Conservation (phyloP, 2,888 invertebrate species). For the Ectemnius cavifrons region DNA sequence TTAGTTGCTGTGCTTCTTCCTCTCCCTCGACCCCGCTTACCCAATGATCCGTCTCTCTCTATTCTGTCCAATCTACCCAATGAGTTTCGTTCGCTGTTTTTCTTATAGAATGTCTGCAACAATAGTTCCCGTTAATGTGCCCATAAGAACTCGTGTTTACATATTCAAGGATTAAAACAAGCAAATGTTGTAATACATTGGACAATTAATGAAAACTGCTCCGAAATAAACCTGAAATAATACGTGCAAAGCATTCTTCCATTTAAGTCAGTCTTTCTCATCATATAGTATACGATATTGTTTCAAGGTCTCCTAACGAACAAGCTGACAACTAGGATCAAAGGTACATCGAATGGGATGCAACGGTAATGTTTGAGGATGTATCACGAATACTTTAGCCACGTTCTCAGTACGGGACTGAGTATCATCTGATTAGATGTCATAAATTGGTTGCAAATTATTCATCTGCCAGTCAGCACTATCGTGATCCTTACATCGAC, state of each 20-base stretch:
- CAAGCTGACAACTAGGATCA: too few relatives aligned
- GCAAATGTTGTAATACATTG: slow-evolving; percentile 12
- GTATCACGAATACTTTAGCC: too few relatives aligned
- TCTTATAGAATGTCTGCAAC: slow-evolving; percentile 72
- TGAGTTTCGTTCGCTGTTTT: slow-evolving; percentile 63
- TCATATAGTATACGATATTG: slow-evolving; percentile 6
- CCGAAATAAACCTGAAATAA: slow-evolving; percentile 48
- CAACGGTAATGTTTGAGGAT: too few relatives aligned
- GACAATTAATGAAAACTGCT: slow-evolving; percentile 40
- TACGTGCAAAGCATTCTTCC: slow-evolving; percentile 3
- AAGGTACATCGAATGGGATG: too few relatives aligned
- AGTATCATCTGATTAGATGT: too few relatives aligned
- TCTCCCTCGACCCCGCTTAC: slow-evolving; percentile 62
- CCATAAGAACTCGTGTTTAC: slow-evolving; percentile 15
- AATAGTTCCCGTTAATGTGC: slow-evolving; percentile 29
- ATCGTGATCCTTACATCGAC: slow-evolving; percentile 61
- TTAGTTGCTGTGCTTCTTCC: slow-evolving; percentile 61
- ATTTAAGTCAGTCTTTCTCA: too few relatives aligned
- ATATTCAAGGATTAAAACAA: slow-evolving; percentile 6
- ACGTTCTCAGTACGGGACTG: too few relatives aligned
- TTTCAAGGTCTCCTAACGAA: slow-evolving; percentile 4
- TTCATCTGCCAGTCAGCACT: too few relatives aligned
- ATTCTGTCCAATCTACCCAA: slow-evolving; percentile 57
- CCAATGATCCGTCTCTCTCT: slow-evolving; percentile 54
- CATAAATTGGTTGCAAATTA: too few relatives aligned